Evolutionary conservation across 1,140 invertebrate genomes (phyloP), one percentile per base, ranked within the genome.

Genomic region (Sycophila sp.): DNA sequence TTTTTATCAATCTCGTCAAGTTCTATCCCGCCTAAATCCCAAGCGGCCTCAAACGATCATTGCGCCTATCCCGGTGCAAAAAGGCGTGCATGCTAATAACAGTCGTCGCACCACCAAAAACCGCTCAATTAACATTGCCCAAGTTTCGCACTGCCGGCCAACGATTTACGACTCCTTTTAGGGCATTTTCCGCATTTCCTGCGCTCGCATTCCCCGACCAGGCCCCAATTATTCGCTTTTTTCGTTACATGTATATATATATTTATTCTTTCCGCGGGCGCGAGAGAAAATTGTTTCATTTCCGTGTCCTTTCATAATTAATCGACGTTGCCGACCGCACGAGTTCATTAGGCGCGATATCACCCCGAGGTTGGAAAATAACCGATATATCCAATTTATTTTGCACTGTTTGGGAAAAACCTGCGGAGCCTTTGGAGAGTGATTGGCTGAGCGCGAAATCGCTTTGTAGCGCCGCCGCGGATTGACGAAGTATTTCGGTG

Each of bases 211-310:
- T 70, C 68, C 26, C 6, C 19, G 13, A 7, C 17, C 19, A 22
- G 32, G 32, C 34, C 24, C 68, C 60, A 70, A 70, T 70, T 64
- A 70, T 64, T 63, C 68, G 49, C 26, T 69, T 10, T 63, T 59
- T 59, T n/a, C 45, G 22, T 24, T 55, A 40, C 8, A 13, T 68
- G 34, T 65, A 32, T 45, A 17, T 22, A 40, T 30, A 30, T 42
- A n/a, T n/a, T n/a, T n/a, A 58, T 24, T 34, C 32, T 32, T 67
- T 58, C 53, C 64, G 26, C 28, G 34, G 56, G 24, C 58, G 1
- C n/a, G n/a, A n/a, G n/a, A n/a, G n/a, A n/a, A n/a, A n/a, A n/a
- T n/a, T n/a, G n/a, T 1, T 30, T 19, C 32, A 45, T 66, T 66
- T 66, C 51, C 64, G 26, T 17, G 2, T 55, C n/a, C 56, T 28